Evolutionary conservation across 92 coral and sea anemone species (phyloP), one percentile per base, ranked within the genome.

Genomic region (Pocillopora grandis): DNA sequence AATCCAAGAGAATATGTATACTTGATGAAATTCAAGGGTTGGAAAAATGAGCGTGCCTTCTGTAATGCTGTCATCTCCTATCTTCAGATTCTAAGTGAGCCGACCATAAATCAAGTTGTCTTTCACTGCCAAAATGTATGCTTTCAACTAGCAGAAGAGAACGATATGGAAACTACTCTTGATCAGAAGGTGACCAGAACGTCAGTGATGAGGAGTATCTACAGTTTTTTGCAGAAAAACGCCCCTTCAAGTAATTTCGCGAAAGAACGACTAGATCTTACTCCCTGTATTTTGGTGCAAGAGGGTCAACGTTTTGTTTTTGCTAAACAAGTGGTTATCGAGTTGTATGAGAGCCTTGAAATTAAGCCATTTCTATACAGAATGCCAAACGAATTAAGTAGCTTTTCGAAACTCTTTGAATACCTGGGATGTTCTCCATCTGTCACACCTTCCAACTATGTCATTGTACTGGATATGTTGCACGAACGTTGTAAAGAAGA

Each of bases 311-410:
- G 66, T 2, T 88, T 93, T 21, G 87, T 90, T 12, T 70, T 81
- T 18, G 87, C 94, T 20, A 76, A 68, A 10, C 96, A 93, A 83
- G 71, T 77, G 8, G 90, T 83, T n/a, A 67, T 90, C 3, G 93
- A 93, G 18, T 20, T 93, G 15, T 79, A 60, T 2, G 66, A 48
- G n/a, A 18, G 56, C 14, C 69, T 87, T 3, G 90, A 85, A 85
- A 90, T 93, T 33, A 72, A 36, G 19, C 96, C 94, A 61, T 93
- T 80, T 72, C 82, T 93, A 1, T 90, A 90, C 89, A 90, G 79
- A 71, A 31, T 87, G 2, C 93, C 93, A 16, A 9, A 60, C 55
- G 68, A 64, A 48, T 63, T 86, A 65, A 77, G 93, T n/a, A 66
- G 12, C 23, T 82, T 79, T 65, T 20, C 56, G 19, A 17, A 13